Base-by-base conservation (phyloP, 2,888 invertebrate genomes). In the Alitta virens region DNA sequence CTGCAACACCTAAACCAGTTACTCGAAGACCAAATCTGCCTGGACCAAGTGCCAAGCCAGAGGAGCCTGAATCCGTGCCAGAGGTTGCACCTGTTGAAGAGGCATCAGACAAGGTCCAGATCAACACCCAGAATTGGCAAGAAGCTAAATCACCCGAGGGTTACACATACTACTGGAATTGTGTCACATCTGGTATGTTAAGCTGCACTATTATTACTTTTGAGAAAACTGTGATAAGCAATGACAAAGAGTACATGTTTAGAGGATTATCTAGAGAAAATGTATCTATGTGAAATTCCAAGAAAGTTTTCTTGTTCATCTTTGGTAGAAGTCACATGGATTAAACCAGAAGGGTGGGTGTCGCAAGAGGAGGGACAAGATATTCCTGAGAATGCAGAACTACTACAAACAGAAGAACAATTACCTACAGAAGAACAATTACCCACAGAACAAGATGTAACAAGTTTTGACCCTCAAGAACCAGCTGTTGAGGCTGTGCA, bases 111-210 rank as follows among this genome's bases (percentile, higher is more conserved):
- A 23, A 26, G 16, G 42, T 23, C 43, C n/a, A 16, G 27, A 46
- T 24, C 23, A 21, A 3, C 18, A 50, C 33, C 12, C 38, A 25
- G 50, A 70, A 85, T 24, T 94, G 94, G 94, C 88, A 90, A 68
- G 92, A 94, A 81, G 89, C 88, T 0, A 87, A 87, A 70, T 87
- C 88, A 65, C 88, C 89, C 54, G 89, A 91, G 74, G 92, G 91
- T 0, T 85, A 88, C 71, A 86, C 88, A 0, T 94, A 94, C 78
- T 95, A 90, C 75, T 94, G 92, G 92, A 91, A 94, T 80, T 88
- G 87, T 1, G 86, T 88, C 68, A 92, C 91, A 40, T 27, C 27
- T 38, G 59, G 59, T 59, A 59, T 18, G 33, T 12, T 18, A 23
- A 18, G 12, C 12, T n/a, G n/a, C n/a, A n/a, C n/a, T n/a, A n/a